These are phyloP conservation scores for Bombycilla garrulus DNA, from an alignment of 2,113 vertebrate genomes.

Conservation along the genomic window DNA sequence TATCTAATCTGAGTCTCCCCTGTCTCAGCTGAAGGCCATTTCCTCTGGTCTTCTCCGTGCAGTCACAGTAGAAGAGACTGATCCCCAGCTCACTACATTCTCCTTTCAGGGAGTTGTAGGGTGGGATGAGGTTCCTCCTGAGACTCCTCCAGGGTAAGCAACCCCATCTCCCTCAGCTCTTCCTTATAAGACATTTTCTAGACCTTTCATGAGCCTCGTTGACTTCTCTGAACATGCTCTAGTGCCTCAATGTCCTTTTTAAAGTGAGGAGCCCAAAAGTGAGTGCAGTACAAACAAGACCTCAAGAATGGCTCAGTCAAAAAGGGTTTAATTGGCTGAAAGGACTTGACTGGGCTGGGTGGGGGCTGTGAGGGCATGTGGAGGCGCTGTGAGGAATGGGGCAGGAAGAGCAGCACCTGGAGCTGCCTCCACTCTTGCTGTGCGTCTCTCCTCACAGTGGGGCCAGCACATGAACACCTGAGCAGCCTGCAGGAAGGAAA, in stretches of 20 bases:
- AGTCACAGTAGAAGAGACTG: accelerated
- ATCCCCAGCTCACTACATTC: background rate
- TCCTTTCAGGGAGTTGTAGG: background rate
- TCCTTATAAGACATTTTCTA: background rate
- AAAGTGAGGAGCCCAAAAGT: background rate
- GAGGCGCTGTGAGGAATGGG: background rate
- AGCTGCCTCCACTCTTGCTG: background rate
- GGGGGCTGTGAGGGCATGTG: background rate
- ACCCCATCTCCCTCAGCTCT: background rate
- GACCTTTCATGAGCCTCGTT: background rate
- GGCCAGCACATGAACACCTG: background rate
- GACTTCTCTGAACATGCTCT: background rate
- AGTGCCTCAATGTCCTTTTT: background rate
- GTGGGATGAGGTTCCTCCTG: too few species aligned
- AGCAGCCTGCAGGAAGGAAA: background rate
- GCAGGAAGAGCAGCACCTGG: background rate
- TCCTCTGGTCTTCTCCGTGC: background rate
- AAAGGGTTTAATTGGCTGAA: background rate
- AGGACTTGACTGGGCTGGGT: background rate
- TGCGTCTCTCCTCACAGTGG: accelerated
- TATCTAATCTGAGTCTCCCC: background rate
- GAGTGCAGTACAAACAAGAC: background rate
- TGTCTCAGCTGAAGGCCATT: background rate
- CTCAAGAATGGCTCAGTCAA: background rate
- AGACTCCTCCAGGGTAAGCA: background rate